These are phyloP conservation scores for Beaufortia kweichowensis DNA, from an alignment of 2,113 vertebrate genomes.

Conservation along the genomic window DNA sequence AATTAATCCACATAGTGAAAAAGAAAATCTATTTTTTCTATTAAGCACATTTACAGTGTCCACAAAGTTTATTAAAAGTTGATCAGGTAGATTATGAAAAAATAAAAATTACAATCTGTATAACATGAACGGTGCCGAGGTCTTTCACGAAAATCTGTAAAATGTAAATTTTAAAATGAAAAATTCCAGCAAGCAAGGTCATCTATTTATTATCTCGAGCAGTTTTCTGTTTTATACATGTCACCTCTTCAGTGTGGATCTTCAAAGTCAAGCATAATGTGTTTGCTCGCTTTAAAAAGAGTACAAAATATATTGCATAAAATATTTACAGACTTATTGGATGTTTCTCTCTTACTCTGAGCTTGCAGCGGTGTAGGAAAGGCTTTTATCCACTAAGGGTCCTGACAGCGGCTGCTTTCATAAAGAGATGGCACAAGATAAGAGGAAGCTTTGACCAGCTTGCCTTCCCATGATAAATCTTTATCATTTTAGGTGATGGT, in stretches of 20 bases:
- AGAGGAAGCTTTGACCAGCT: constrained; percentile 75
- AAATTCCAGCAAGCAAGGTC: constrained; percentile 36
- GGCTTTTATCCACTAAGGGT: constrained; percentile 74
- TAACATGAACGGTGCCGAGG: not conserved
- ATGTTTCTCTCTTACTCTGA: constrained; percentile 63
- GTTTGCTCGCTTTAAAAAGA: constrained; percentile 67
- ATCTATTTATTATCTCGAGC: constrained; percentile 42
- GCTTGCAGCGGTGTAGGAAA: constrained; percentile 67
- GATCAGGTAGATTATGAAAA: not conserved
- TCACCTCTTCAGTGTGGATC: constrained; percentile 52
- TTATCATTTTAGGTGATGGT: constrained; percentile 81
- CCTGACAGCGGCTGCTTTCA: constrained; percentile 72
- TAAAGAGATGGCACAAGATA: constrained; percentile 73
- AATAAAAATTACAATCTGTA: not conserved
- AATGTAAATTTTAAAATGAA: constrained; percentile 32
- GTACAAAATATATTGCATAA: constrained; percentile 76
- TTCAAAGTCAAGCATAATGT: constrained; percentile 62
- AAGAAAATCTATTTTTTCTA: not conserved
- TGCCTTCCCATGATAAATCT: constrained; percentile 77
- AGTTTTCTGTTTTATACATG: constrained; percentile 54
- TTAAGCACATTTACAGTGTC: not conserved
- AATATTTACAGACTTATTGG: constrained; percentile 74
- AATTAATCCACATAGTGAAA: not conserved
- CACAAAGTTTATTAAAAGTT: not conserved
- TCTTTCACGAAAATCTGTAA: not conserved